A percentile compares a stretch with the other conserved stretches of the same genome.
Conservation (phyloP, 1,140 invertebrate species). For the Acyrthosiphon pisum region DNA sequence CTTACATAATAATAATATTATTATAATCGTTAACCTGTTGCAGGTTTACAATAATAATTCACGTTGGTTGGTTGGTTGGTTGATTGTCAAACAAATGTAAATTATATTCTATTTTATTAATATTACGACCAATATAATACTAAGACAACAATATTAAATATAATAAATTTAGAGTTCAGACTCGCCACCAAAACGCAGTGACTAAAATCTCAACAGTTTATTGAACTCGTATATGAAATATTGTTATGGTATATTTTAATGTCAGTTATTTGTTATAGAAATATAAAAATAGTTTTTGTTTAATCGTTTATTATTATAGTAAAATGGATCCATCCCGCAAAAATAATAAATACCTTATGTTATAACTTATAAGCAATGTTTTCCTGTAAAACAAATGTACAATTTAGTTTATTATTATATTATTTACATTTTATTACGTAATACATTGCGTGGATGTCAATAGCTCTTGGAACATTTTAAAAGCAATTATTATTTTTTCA, state of each 20-base stretch:
- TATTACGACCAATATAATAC: not conserved
- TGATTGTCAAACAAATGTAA: not conserved
- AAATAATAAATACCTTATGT: too few species aligned
- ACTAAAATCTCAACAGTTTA: not conserved
- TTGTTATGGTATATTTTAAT: not conserved
- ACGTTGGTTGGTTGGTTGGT: not conserved
- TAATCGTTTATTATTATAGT: not conserved
- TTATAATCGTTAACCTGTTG: too few species aligned
- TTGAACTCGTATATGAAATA: not conserved
- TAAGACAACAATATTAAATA: not conserved
- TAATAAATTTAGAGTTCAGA: not conserved
- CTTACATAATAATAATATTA: not conserved
- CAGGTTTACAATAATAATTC: too few species aligned
- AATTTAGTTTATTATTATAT: not conserved
- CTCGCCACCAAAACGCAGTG: accelerated
- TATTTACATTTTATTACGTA: not conserved
- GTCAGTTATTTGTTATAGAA: not conserved
- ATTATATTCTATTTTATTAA: not conserved
- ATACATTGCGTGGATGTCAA: not conserved
- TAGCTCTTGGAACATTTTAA: not conserved
- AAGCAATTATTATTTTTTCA: not conserved
- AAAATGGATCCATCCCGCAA: too few species aligned
- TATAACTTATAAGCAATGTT: not conserved
- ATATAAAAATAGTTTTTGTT: not conserved
- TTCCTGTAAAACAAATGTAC: not conserved